Evolutionary conservation across 2,113 vertebrate species (phyloP).

Genomic region (Ictalurus furcatus): DNA sequence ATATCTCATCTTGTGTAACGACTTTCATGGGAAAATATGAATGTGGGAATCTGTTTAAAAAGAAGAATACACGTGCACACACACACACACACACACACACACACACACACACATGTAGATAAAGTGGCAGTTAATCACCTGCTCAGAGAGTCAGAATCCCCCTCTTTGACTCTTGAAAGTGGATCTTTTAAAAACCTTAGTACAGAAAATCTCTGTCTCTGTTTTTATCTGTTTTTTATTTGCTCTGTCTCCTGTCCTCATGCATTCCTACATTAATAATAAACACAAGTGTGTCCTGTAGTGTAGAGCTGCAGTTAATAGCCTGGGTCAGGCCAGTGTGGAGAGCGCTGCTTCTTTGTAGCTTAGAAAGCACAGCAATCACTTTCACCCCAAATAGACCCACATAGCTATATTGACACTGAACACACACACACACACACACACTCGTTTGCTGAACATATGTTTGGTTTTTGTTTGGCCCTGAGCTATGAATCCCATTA

Average conservation of each 20-base stretch:
- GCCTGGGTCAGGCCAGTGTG: neutral
- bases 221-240: neutral
- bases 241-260: constrained; percentile 1
- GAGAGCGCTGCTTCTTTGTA: neutral
- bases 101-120: neutral
- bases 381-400: constrained; percentile 69
- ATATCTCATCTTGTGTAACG: neutral
- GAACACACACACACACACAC: constrained; percentile 76
- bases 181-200: neutral
- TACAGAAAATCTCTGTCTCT: neutral
- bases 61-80: neutral
- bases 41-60: neutral
- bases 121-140: neutral
- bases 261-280: constrained; percentile 54
- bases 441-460: constrained; percentile 79
- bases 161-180: neutral
- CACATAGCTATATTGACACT: constrained; percentile 67
- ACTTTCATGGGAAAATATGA: neutral
- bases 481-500: constrained; percentile 79
- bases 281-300: constrained; percentile 52
- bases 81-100: neutral
- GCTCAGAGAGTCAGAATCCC: too few relatives aligned
- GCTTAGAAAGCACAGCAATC: constrained; percentile 59
- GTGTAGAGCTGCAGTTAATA: constrained; percentile 34
- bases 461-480: constrained; percentile 79